phyloP scores from a whole-genome alignment of 2,113 vertebrate genomes.

The Cairina moschata region DNA sequence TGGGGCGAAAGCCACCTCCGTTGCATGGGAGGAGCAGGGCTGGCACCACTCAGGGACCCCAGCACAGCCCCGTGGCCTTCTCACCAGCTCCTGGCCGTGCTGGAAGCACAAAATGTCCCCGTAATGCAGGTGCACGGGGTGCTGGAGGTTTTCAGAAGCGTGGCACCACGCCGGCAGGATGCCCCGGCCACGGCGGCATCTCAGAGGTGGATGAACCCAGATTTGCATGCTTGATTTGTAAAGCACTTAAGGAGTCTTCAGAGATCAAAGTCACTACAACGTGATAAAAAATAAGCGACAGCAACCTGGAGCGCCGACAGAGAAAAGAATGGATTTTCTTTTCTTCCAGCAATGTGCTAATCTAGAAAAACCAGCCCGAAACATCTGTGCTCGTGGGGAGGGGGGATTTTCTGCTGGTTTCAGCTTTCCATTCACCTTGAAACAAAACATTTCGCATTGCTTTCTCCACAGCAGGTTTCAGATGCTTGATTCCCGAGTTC shows the following conservation, averaged over 20 bases:
- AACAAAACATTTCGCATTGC: conserved; percentile 1
- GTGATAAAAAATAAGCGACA: not conserved
- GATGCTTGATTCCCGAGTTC: conserved; percentile 35
- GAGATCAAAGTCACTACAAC: conserved; percentile 6
- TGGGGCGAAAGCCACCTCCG: rapidly evolving
- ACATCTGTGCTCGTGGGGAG: not conserved
- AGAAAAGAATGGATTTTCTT: conserved; percentile 9
- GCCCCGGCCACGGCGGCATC: not conserved
- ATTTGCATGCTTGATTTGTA: not conserved
- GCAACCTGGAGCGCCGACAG: not conserved
- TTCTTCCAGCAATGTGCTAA: not conserved
- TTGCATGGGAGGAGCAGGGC: not conserved
- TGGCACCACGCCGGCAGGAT: not conserved
- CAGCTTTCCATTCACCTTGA: conserved; percentile 48
- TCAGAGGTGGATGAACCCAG: not conserved
- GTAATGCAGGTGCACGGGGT: rapidly evolving
- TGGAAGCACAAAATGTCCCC: not conserved
- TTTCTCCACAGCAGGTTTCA: conserved; percentile 3
- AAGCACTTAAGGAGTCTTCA: not conserved
- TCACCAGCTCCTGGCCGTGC: not conserved
- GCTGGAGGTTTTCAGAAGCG: not conserved
- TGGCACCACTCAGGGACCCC: too few species aligned
- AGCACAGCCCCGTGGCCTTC: not conserved
- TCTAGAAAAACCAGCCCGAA: not conserved
- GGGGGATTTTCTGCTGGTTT: not conserved